phyloP scores from a whole-genome alignment of 2,888 invertebrate genomes.

The Agrochola litura region DNA sequence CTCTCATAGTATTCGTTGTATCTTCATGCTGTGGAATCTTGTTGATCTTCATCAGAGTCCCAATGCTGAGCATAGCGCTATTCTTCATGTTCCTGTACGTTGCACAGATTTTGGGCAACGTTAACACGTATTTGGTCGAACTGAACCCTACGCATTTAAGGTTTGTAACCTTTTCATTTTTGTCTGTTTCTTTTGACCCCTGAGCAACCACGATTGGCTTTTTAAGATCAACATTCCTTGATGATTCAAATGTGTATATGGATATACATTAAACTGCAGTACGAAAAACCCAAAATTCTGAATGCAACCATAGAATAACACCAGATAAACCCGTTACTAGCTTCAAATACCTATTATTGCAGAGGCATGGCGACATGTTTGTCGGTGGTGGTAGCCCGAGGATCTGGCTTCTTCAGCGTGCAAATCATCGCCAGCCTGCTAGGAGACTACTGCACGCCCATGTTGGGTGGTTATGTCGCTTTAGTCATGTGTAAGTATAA shows the following conservation, averaged over 20 bases:
- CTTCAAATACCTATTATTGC: constrained; percentile 43
- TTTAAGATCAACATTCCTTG: not conserved
- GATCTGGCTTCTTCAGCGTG: constrained; percentile 84
- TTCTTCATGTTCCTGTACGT: constrained; percentile 83
- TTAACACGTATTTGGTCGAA: constrained; percentile 84
- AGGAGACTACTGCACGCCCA: constrained; percentile 77
- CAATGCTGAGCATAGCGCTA: constrained; percentile 78
- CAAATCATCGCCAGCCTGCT: constrained; percentile 81
- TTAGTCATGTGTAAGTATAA: constrained; percentile 77
- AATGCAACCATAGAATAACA: not conserved
- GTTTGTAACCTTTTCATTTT: constrained; percentile 61
- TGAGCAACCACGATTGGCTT: not conserved
- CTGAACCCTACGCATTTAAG: constrained; percentile 84
- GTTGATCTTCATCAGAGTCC: constrained; percentile 77
- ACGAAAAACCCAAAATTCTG: not conserved
- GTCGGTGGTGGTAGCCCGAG: constrained; percentile 84
- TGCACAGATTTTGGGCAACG: constrained; percentile 80
- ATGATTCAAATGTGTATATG: not conserved
- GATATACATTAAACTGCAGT: not conserved
- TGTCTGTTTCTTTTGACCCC: not conserved
- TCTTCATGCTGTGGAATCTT: constrained; percentile 73
- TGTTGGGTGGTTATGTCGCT: constrained; percentile 78
- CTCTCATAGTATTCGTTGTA: constrained; percentile 74
- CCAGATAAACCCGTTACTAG: not conserved
- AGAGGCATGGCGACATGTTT: constrained; percentile 86